Percentiles rank a stretch among this genome's conserved stretches.
These are phyloP conservation scores for Anthopleura xanthogrammica DNA, from an alignment of 92 coral and sea anemone species.

Conservation along the genomic window DNA sequence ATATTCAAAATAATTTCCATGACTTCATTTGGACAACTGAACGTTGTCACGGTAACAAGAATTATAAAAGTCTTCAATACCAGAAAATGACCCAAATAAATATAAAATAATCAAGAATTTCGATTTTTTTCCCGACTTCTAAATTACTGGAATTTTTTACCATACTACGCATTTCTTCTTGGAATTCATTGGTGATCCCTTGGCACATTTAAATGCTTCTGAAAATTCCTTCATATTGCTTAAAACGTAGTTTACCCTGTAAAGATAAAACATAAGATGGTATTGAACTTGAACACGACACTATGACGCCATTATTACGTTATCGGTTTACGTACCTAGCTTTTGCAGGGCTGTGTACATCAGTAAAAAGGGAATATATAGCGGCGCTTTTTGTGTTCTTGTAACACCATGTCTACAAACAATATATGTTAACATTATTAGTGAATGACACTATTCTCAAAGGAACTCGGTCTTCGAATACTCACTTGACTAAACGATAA, in stretches of 20 bases:
- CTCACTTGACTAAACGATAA: conserved; percentile 68
- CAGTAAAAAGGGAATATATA: conserved; percentile 30
- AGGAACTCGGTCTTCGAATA: neutral
- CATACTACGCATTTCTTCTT: conserved; percentile 63
- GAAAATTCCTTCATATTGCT: conserved; percentile 74
- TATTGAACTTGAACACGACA: neutral
- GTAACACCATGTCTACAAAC: conserved; percentile 55
- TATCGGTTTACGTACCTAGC: conserved; percentile 16
- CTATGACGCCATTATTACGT: neutral
- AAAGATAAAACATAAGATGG: neutral
- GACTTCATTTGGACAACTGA: neutral
- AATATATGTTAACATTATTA: neutral
- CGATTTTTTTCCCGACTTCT: too few relatives aligned
- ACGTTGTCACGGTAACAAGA: neutral
- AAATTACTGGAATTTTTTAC: conserved; percentile 12
- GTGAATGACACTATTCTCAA: too few relatives aligned
- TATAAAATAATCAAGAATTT: too few relatives aligned
- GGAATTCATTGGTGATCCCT: conserved; percentile 83
- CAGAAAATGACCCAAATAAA: too few relatives aligned
- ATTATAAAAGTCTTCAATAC: neutral
- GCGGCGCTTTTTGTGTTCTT: conserved; percentile 36
- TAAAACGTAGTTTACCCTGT: conserved; percentile 67
- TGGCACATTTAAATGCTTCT: conserved; percentile 62
- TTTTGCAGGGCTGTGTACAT: conserved; percentile 52
- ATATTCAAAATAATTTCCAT: too few relatives aligned